These are phyloP conservation scores for Drosophila carrolli DNA, from an alignment of 1,140 invertebrate genomes.

Conservation along the genomic window DNA sequence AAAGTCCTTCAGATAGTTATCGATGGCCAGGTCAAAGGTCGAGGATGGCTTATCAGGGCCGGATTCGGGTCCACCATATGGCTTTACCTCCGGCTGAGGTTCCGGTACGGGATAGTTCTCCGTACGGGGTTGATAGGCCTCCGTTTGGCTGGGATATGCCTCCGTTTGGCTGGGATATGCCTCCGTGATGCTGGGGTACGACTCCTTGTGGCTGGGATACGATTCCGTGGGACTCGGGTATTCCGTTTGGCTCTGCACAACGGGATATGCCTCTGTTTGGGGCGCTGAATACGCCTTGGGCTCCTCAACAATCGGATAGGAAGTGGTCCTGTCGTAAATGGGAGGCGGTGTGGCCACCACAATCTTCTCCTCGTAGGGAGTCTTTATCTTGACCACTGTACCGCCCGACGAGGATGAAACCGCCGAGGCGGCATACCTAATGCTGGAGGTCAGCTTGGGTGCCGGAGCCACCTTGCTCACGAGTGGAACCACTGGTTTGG, in stretches of 20 bases:
- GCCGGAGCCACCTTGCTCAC: slow-evolving; percentile 27
- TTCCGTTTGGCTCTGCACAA: slow-evolving; percentile 37
- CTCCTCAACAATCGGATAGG: slow-evolving; percentile 55
- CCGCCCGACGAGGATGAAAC: slow-evolving; percentile 17
- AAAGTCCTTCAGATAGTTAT: slow-evolving; percentile 74
- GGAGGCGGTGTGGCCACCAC: slow-evolving; percentile 55
- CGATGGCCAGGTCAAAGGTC: slow-evolving; percentile 66
- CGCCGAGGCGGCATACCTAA: slow-evolving; percentile 39
- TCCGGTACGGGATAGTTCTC: slow-evolving; percentile 43
- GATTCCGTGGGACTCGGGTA: slow-evolving; percentile 43
- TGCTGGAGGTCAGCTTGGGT: slow-evolving; percentile 11
- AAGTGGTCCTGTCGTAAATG: slow-evolving; percentile 60
- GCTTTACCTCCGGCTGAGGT: slow-evolving; percentile 44
- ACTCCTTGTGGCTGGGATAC: slow-evolving; percentile 20
- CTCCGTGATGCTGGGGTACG: slow-evolving; percentile 12
- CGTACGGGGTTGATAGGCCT: slow-evolving; percentile 35
- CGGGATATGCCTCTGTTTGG: slow-evolving; percentile 54
- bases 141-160: slow-evolving; percentile 30
- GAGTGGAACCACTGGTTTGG: slow-evolving; percentile 10
- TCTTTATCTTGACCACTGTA: slow-evolving; percentile 64
- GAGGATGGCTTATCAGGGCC: slow-evolving; percentile 53
- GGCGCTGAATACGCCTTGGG: slow-evolving; percentile 40
- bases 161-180: slow-evolving; percentile 18
- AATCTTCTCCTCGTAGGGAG: slow-evolving; percentile 61
- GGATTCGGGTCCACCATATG: slow-evolving; percentile 35